Evolutionary conservation across 2,888 invertebrate genomes (phyloP).

Genomic region (Tyria jacobaeae): DNA sequence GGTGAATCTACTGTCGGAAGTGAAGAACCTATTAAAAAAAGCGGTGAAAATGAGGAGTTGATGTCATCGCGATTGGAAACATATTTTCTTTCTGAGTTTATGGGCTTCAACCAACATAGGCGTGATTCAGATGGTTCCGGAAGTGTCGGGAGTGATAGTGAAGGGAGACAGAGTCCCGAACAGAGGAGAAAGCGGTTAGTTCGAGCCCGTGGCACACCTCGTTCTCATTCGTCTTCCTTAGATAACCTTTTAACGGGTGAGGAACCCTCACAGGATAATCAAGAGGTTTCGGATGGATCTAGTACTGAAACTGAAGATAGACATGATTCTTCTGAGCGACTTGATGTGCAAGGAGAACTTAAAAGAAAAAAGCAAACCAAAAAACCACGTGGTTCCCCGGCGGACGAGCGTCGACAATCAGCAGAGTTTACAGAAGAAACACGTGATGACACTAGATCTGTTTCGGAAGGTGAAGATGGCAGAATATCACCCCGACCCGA

Average conservation of each 20-base stretch:
- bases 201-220: slow-evolving; percentile 92
- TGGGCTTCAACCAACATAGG: slow-evolving; percentile 92
- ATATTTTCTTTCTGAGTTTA: slow-evolving; percentile 95
- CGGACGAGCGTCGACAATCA: slow-evolving; percentile 88
- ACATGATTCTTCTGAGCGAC: slow-evolving; percentile 89
- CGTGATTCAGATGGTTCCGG: slow-evolving; percentile 94
- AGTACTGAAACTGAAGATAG: slow-evolving; percentile 92
- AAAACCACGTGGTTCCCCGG: slow-evolving; percentile 87
- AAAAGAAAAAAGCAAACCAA: slow-evolving; percentile 94
- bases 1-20: slow-evolving; percentile 90
- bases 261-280: slow-evolving; percentile 83
- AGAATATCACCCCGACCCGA: slow-evolving; percentile 90
- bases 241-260: slow-evolving; percentile 91
- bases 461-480: slow-evolving; percentile 89
- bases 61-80: slow-evolving; percentile 95
- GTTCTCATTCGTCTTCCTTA: slow-evolving; percentile 93
- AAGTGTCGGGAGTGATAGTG: slow-evolving; percentile 96
- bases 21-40: slow-evolving; percentile 83
- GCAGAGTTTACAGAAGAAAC: slow-evolving; percentile 88
- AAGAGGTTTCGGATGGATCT: slow-evolving; percentile 90
- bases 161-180: slow-evolving; percentile 95
- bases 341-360: slow-evolving; percentile 92
- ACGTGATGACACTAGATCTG: slow-evolving; percentile 85
- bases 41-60: slow-evolving; percentile 89
- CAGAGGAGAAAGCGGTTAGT: slow-evolving; percentile 93